phyloP scores from a whole-genome alignment of 1,140 invertebrate genomes.

The Sarcophaga peregrina region DNA sequence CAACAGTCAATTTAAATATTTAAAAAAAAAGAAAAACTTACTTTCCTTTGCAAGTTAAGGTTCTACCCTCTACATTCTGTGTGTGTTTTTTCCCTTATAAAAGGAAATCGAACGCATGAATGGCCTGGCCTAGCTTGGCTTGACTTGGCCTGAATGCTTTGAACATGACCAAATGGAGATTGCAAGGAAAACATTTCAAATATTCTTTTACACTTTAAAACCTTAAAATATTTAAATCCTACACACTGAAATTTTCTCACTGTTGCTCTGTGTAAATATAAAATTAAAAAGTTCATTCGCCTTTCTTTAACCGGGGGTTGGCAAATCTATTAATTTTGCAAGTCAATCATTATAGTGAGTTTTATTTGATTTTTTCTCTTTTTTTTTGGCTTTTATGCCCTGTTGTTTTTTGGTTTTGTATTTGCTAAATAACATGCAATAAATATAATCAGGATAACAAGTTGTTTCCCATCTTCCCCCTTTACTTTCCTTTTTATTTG shows the following conservation, averaged over 20 bases:
- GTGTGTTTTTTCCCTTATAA: neutral
- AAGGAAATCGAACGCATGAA: slow-evolving; percentile 14
- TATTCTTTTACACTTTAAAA: no score
- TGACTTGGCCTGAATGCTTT: neutral
- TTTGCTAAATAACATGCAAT: slow-evolving; percentile 7
- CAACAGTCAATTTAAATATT: slow-evolving; percentile 17
- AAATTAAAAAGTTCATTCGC: neutral
- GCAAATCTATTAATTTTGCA: neutral
- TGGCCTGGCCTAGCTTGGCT: neutral
- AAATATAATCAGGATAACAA: slow-evolving; percentile 30
- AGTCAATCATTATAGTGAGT: neutral
- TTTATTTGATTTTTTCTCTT: slow-evolving; percentile 17
- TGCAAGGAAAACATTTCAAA: no score
- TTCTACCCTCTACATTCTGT: slow-evolving; percentile 22
- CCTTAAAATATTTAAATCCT: no score
- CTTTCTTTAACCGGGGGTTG: neutral
- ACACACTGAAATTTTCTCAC: neutral
- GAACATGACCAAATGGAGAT: no score
- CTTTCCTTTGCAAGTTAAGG: slow-evolving; percentile 27
- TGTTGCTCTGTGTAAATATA: neutral
- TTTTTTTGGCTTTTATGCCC: neutral
- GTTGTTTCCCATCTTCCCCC: neutral
- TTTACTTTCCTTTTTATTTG: neutral
- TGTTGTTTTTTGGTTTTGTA: neutral
- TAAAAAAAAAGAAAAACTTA: neutral